These are phyloP conservation scores for Microplitis demolitor DNA, from an alignment of 1,140 invertebrate genomes.

Conservation along the genomic window DNA sequence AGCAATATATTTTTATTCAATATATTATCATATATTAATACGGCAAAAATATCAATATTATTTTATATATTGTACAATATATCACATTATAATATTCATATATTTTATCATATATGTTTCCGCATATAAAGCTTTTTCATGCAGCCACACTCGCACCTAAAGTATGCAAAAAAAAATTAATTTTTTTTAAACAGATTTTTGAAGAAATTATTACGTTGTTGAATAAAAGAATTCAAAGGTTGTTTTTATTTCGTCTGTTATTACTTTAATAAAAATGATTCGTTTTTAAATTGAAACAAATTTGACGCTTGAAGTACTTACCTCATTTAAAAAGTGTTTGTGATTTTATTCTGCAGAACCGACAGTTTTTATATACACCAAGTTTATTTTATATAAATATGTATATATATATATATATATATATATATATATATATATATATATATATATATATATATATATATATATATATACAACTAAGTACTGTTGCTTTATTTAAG, in stretches of 20 bases:
- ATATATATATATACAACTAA: background rate
- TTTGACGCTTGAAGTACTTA: background rate
- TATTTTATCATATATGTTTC: no score
- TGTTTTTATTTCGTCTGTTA: background rate
- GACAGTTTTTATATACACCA: background rate
- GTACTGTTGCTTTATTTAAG: constrained; percentile 12
- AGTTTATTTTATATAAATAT: background rate
- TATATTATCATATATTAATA: no score
- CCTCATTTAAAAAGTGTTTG: background rate
- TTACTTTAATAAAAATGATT: background rate
- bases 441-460: constrained; percentile 1
- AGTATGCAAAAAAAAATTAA: no score
- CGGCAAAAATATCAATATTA: no score
- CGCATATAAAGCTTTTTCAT: no score
- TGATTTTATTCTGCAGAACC: background rate
- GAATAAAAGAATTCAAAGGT: no score
- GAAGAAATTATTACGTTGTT: background rate
- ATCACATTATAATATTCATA: no score
- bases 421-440: constrained; percentile 1
- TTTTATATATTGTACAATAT: no score
- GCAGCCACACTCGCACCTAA: no score
- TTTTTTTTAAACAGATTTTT: no score
- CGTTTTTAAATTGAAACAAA: constrained; percentile 22
- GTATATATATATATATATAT: constrained; percentile 1
- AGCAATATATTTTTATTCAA: no score